These are phyloP conservation scores for Orientallactaga sibirica DNA, from an alignment of 2,797 vertebrate genomes.

Conservation along the genomic window DNA sequence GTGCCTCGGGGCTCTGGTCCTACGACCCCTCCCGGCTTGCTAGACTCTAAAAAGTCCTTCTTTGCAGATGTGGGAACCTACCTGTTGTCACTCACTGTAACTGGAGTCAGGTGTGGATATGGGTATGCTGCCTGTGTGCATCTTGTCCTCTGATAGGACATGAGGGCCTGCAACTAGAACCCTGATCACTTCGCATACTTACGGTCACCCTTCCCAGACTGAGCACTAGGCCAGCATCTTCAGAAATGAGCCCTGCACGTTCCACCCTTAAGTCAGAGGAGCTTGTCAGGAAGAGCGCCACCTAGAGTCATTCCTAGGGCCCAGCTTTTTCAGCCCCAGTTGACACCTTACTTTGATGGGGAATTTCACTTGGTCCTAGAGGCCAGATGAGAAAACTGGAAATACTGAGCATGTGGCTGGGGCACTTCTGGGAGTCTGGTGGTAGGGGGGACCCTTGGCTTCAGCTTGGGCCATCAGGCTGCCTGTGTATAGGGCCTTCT, in stretches of 20 bases:
- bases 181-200: too few relatives aligned
- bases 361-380: rapidly evolving
- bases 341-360: background rate
- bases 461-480: background rate
- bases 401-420: rapidly evolving
- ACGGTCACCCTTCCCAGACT: background rate
- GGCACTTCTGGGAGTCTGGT: too few relatives aligned
- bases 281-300: rapidly evolving
- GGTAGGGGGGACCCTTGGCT: background rate
- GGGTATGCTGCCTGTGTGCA: background rate
- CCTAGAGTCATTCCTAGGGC: too few relatives aligned
- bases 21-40: rapidly evolving
- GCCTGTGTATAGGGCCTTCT: background rate
- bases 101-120: background rate
- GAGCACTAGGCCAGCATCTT: background rate
- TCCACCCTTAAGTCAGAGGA: background rate
- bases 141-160: background rate
- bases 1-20: background rate
- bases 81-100: background rate
- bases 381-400: background rate
- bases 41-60: background rate
- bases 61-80: background rate
- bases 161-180: too few relatives aligned
- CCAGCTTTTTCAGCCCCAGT: background rate
- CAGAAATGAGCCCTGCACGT: too few relatives aligned